Evolutionary conservation across 2,113 vertebrate species (phyloP).

Genomic region (Suncus etruscus): DNA sequence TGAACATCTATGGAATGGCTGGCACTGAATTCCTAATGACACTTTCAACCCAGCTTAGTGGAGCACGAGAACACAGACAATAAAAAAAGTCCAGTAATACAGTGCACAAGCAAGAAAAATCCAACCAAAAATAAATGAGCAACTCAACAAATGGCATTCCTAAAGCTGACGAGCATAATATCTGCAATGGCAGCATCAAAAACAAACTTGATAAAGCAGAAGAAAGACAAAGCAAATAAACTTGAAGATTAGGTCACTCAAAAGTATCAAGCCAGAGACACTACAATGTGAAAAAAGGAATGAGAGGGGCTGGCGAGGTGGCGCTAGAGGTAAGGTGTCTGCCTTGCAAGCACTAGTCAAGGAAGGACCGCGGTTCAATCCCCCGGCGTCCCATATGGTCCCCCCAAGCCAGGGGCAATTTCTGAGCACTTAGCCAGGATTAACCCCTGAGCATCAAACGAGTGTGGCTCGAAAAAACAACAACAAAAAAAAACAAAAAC

Average conservation of each 20-base stretch:
- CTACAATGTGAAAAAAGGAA: not conserved
- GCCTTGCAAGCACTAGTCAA: too few species aligned
- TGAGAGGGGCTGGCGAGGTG: too few species aligned
- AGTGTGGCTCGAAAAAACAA: too few species aligned
- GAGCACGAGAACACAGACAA: not conserved
- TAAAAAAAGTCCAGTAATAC: slow-evolving; percentile 8
- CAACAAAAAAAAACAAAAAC: too few species aligned
- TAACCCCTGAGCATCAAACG: too few species aligned
- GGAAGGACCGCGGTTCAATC: too few species aligned
- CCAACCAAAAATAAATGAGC: not conserved
- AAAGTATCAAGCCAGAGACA: not conserved
- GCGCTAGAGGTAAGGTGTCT: too few species aligned
- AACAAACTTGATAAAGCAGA: not conserved
- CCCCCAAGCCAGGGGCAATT: too few species aligned
- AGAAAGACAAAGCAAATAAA: not conserved
- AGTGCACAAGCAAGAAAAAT: not conserved
- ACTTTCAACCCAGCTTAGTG: not conserved
- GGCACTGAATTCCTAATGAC: not conserved
- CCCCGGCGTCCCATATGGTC: too few species aligned
- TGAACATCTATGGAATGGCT: too few species aligned
- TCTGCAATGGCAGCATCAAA: not conserved
- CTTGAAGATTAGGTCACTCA: not conserved
- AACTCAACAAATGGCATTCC: not conserved
- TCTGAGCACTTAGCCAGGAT: too few species aligned
- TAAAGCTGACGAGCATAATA: not conserved